These are phyloP conservation scores for Anolis carolinensis DNA, from an alignment of 2,113 vertebrate genomes.

Conservation along the genomic window DNA sequence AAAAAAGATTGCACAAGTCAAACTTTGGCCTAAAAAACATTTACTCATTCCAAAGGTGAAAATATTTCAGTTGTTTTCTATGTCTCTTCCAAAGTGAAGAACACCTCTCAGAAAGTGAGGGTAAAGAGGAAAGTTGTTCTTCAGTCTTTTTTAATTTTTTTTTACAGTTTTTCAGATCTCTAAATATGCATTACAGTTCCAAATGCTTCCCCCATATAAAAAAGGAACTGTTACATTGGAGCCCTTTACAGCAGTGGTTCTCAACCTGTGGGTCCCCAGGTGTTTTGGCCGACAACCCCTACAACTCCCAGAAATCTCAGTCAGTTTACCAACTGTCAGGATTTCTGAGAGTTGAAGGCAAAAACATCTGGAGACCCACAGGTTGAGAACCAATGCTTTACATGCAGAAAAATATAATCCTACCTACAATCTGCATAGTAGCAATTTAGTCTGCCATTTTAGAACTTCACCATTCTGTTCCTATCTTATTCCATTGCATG, in stretches of 20 bases:
- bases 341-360: no score
- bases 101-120: no score
- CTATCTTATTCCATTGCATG: neutral
- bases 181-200: neutral
- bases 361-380: no score
- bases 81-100: no score
- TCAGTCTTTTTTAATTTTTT: no score
- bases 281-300: no score
- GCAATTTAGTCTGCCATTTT: neutral
- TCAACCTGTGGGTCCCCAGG: no score
- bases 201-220: neutral
- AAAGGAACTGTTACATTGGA: neutral
- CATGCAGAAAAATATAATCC: no score
- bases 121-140: neutral
- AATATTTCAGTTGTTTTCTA: neutral
- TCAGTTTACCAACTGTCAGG: no score
- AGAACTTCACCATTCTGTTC: neutral
- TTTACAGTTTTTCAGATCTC: neutral
- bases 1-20: no score
- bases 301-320: no score
- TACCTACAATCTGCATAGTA: neutral
- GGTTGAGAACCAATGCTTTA: no score
- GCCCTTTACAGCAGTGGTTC: neutral
- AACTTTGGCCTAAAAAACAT: neutral
- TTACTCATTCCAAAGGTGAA: neutral